Evolutionary conservation across 2,888 invertebrate genomes (phyloP).

Genomic region (Norana najaformis): DNA sequence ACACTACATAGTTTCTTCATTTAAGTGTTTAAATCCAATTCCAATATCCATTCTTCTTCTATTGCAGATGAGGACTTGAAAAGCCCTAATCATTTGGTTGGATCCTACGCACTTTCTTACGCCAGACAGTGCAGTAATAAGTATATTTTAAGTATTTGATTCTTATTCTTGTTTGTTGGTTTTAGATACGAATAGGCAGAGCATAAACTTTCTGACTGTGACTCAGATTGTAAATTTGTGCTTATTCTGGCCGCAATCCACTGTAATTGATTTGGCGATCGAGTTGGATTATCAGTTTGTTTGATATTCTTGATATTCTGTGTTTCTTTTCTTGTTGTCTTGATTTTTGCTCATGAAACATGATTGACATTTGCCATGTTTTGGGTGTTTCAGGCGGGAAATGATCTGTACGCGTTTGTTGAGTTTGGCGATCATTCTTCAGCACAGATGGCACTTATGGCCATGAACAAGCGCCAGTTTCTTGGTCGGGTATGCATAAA

Average conservation of each 20-base stretch:
- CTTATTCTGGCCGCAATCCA: neutral
- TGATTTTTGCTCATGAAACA: neutral
- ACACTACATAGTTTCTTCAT: neutral
- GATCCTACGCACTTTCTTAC: neutral
- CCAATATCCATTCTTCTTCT: constrained; percentile 24
- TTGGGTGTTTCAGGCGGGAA: constrained; percentile 75
- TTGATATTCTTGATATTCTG: neutral
- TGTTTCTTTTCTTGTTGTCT: neutral
- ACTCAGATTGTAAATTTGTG: neutral
- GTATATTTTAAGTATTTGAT: constrained; percentile 22
- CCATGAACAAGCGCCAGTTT: constrained; percentile 97
- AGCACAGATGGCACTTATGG: constrained; percentile 88
- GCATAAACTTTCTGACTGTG: neutral
- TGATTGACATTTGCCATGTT: neutral
- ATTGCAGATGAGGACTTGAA: constrained; percentile 26
- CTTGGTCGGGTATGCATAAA: constrained; percentile 72
- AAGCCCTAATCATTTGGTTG: constrained; percentile 15
- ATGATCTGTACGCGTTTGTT: constrained; percentile 98
- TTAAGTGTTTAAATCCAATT: constrained; percentile 8
- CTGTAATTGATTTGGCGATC: neutral
- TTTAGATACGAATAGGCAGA: neutral
- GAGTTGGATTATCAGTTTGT: neutral
- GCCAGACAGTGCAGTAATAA: constrained; percentile 19
- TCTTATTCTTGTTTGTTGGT: neutral
- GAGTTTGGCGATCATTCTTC: constrained; percentile 95